Base-by-base conservation (phyloP, 2,797 vertebrate species). In the Meriones psammophilus region DNA sequence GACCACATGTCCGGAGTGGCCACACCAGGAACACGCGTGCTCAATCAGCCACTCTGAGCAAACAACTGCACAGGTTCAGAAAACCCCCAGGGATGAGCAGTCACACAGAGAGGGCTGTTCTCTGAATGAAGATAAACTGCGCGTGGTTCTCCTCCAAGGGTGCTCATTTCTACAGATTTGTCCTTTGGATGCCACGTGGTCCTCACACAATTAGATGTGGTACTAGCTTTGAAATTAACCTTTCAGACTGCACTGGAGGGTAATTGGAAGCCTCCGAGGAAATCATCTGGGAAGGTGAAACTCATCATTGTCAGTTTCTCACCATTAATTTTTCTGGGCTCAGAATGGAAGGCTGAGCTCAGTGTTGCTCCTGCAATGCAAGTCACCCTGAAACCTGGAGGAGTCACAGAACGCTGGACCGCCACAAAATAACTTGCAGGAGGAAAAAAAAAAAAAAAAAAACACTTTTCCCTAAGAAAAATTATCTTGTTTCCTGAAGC, bases 141-240 rank as follows among this genome's bases (percentile, higher is more conserved):
- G 95, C 76, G 83, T 88, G 94, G 97, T 96, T 94, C 96, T 98
- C 94, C 77, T 90, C 94, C 92, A 95, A 97, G 85, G 93, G 83
- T 69, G 89, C 94, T 89, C 77, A 71, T 74, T 80, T 80, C 83
- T 97, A 95, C 30, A 79, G 94, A 95, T 89, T 89, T 97, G 96
- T 96, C 97, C 92, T 97, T 97, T 94, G 96, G 96, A 97, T 96
- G 94, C 97, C 89, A 94, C 95, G 90, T 96, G 97, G n/a, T 86
- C 97, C 97, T 97, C 97, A 96, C 96, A 97, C 97, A 97, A 96
- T 97, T 96, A 95, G 96, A 95, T 88, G 95, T 79, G 96, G 96
- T 90, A 88, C 83, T 95, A 87, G 92, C 95, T 95, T 97, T 90
- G 88, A 96, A 97, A 97, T 97, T 88, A 96, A 97, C 97, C 92